Percentiles rank a stretch among this genome's conserved stretches.
Conservation (phyloP, 2,888 invertebrate species). For the Antheraea assamensis region DNA sequence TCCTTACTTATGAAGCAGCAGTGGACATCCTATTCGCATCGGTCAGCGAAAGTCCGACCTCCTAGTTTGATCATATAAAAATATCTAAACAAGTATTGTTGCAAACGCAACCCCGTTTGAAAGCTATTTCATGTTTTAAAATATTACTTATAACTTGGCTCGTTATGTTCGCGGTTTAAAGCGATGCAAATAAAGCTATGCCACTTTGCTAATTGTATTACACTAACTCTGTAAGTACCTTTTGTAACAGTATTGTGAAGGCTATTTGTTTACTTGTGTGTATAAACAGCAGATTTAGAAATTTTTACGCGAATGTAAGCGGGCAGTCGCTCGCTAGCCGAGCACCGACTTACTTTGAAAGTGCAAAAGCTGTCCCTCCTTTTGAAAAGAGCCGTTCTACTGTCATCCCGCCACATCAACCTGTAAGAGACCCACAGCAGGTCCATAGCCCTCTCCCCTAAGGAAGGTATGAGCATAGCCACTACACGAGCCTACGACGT, state of each 20-base stretch:
- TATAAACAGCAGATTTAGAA: no score
- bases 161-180: not conserved
- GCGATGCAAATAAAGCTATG: not conserved
- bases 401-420: no score
- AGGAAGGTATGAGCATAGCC: no score
- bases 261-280: no score
- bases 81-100: constrained; percentile 13
- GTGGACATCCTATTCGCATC: constrained; percentile 9
- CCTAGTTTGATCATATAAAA: constrained; percentile 14
- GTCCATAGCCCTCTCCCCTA: no score
- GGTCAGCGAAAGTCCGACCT: constrained; percentile 16
- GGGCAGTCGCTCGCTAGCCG: no score
- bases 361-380: no score
- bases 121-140: constrained; percentile 17
- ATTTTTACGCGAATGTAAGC: no score
- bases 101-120: constrained; percentile 7
- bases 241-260: not conserved
- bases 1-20: not conserved
- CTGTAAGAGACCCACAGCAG: no score
- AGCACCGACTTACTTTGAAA: no score
- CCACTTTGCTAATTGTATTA: not conserved
- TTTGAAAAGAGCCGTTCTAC: no score
- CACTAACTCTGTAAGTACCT: not conserved
- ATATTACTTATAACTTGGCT: constrained; percentile 4
- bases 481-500: no score